phyloP scores from a whole-genome alignment of 1,140 invertebrate genomes.

The Halyomorpha halys region DNA sequence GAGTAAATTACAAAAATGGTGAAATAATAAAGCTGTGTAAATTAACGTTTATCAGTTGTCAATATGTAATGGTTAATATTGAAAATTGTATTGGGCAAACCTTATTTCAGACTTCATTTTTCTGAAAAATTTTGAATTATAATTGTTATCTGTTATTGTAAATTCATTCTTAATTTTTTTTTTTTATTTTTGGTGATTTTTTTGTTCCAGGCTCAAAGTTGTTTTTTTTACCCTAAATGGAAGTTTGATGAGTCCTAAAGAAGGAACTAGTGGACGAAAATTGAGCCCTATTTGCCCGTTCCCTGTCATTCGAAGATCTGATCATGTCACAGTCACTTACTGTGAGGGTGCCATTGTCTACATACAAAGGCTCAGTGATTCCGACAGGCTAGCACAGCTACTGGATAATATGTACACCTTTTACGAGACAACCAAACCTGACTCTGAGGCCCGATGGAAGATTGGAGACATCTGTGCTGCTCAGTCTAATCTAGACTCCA shows the following conservation, averaged over 20 bases:
- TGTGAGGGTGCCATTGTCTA: conserved; percentile 44
- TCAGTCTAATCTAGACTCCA: conserved; percentile 43
- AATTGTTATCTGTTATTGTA: no score
- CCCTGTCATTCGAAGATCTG: conserved; percentile 43
- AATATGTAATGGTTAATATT: no score
- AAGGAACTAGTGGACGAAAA: conserved; percentile 39
- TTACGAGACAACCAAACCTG: conserved; percentile 43
- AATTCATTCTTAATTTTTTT: no score
- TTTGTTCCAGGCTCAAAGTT: conserved; percentile 44
- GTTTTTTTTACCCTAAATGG: conserved; percentile 46
- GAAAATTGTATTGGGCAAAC: no score
- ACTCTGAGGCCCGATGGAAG: conserved; percentile 31
- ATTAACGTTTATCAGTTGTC: no score
- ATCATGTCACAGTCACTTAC: conserved; percentile 41
- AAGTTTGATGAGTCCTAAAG: conserved; percentile 41
- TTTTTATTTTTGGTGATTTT: no score
- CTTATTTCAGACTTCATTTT: no score
- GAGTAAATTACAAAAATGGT: no score
- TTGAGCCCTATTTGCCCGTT: conserved; percentile 44
- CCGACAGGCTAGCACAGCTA: conserved; percentile 38
- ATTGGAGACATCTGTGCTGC: conserved; percentile 45
- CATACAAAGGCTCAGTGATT: conserved; percentile 43
- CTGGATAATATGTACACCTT: conserved; percentile 43
- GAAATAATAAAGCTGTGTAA: no score
- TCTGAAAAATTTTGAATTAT: no score